A percentile compares a stretch with the other conserved stretches of the same genome.
Conservation (phyloP, 1,140 invertebrate genomes). For the Daktulosphaira vitifoliae region DNA sequence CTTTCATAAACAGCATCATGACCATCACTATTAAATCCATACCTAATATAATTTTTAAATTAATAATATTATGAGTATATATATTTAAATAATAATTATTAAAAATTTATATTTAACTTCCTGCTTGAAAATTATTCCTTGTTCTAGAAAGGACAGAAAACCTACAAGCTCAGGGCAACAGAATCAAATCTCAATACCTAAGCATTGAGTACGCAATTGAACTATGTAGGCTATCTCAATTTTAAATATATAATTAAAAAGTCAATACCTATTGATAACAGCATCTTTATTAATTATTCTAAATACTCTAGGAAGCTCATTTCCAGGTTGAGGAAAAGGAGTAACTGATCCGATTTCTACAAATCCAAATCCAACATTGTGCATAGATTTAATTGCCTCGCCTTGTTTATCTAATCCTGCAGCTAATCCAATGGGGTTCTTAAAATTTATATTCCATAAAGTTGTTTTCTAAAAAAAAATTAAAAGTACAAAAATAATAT, state of each 20-base stretch:
- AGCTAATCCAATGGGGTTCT: slow-evolving; percentile 89
- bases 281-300: slow-evolving; percentile 73
- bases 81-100: too few relatives aligned
- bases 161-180: too few relatives aligned
- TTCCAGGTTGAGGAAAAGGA: slow-evolving; percentile 82
- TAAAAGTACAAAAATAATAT: slow-evolving; percentile 29
- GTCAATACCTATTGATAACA: slow-evolving; percentile 78
- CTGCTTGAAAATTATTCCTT: too few relatives aligned
- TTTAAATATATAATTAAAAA: background rate
- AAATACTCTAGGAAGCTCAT: slow-evolving; percentile 86
- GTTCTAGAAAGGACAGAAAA: too few relatives aligned
- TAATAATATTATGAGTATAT: background rate
- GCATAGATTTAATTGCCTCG: slow-evolving; percentile 74
- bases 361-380: slow-evolving; percentile 85
- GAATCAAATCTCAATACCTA: too few relatives aligned
- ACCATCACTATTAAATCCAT: slow-evolving; percentile 95
- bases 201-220: too few relatives aligned
- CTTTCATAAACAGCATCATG: slow-evolving; percentile 62
- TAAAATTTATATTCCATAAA: slow-evolving; percentile 62
- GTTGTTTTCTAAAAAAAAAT: slow-evolving; percentile 51
- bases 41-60: slow-evolving; percentile 44
- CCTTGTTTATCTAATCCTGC: slow-evolving; percentile 98
- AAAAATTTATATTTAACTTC: too few relatives aligned
- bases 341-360: slow-evolving; percentile 96
- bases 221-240: too few relatives aligned